Conservation (phyloP, 2,888 invertebrate species). For the Lasioglossum lativentre region DNA sequence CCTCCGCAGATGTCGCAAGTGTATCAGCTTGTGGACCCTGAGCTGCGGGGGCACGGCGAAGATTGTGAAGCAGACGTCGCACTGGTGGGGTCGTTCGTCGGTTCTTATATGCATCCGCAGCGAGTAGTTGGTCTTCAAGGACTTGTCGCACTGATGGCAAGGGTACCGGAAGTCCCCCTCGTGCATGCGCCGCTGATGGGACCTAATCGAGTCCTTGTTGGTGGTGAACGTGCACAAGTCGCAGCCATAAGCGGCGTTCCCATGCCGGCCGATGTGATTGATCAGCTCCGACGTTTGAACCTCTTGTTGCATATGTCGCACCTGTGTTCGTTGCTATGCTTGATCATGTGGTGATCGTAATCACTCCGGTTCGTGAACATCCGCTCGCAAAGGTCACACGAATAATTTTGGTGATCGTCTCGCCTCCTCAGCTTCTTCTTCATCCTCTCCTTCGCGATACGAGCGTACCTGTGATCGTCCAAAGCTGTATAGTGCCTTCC, state of each 20-base stretch:
- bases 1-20: conserved; percentile 75
- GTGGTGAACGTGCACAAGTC: conserved; percentile 54
- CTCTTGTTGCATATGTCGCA: conserved; percentile 61
- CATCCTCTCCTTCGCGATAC: background rate
- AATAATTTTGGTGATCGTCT: background rate
- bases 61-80: conserved; percentile 71
- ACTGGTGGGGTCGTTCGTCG: conserved; percentile 73
- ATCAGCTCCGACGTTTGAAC: conserved; percentile 64
- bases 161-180: conserved; percentile 50
- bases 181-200: conserved; percentile 62
- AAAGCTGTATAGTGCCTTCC: background rate
- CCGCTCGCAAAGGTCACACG: conserved; percentile 28
- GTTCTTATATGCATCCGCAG: conserved; percentile 58
- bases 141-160: conserved; percentile 71
- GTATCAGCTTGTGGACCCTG: conserved; percentile 74
- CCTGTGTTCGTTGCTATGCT: conserved; percentile 58
- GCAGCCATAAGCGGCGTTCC: conserved; percentile 52
- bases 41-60: conserved; percentile 68
- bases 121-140: conserved; percentile 49
- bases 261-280: conserved; percentile 56
- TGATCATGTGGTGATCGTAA: conserved; percentile 45
- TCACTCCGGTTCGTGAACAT: background rate
- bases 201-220: conserved; percentile 43
- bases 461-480: background rate
- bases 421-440: background rate